These are phyloP conservation scores for Pseudolaguvia tuberculata DNA, from an alignment of 2,113 vertebrate species.

Conservation along the genomic window DNA sequence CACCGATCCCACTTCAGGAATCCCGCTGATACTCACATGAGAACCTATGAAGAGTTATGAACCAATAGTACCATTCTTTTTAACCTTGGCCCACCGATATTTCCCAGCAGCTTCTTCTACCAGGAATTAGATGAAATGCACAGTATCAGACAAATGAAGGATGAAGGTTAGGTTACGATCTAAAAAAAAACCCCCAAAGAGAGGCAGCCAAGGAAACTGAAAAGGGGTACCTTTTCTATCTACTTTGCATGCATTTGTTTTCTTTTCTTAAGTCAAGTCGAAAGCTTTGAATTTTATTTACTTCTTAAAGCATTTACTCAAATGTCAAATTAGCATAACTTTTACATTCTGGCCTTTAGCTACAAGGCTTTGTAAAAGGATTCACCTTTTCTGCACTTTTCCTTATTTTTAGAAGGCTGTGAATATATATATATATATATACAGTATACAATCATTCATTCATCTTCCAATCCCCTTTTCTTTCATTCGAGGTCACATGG, in stretches of 20 bases:
- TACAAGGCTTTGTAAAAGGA: background rate
- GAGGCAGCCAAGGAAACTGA: background rate
- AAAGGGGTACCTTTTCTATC: background rate
- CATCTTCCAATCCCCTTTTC: too few relatives aligned
- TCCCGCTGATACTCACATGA: slow-evolving; percentile 37
- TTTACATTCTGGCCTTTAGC: slow-evolving; percentile 29
- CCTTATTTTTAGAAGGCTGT: background rate
- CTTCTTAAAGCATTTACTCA: slow-evolving; percentile 29
- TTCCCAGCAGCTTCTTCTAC: slow-evolving; percentile 1
- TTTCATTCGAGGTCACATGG: too few relatives aligned
- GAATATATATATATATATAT: too few relatives aligned
- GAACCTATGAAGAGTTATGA: background rate
- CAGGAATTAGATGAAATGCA: background rate
- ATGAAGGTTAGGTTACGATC: slow-evolving; percentile 8
- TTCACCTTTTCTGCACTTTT: background rate
- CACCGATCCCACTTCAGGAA: slow-evolving; percentile 41
- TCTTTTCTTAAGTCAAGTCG: slow-evolving; percentile 6
- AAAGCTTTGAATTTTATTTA: slow-evolving; percentile 42
- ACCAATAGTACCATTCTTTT: slow-evolving; percentile 8
- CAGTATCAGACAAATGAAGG: background rate
- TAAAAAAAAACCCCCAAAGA: background rate
- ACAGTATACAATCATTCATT: too few relatives aligned
- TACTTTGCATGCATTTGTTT: slow-evolving; percentile 21
- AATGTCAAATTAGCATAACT: slow-evolving; percentile 42
- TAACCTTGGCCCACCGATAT: slow-evolving; percentile 12